phyloP scores from a whole-genome alignment of 2,113 vertebrate species.

The Rhipidura dahli region DNA sequence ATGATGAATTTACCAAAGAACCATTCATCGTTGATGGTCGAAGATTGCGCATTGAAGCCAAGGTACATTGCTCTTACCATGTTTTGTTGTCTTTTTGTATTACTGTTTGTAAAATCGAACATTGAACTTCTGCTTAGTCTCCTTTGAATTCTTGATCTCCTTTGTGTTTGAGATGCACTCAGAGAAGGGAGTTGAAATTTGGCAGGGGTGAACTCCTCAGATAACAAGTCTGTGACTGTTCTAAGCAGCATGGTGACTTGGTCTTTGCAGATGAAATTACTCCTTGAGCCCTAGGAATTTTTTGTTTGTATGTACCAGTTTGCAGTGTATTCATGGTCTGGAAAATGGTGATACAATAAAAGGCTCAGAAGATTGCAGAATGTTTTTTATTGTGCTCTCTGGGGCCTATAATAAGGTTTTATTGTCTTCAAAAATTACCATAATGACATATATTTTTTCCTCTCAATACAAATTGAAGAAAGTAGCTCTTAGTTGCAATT shows the following conservation, averaged over 20 bases:
- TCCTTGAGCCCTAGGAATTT: neutral
- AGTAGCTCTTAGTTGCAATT: neutral
- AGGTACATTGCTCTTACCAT: constrained; percentile 71
- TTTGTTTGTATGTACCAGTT: neutral
- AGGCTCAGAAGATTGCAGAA: neutral
- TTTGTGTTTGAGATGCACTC: neutral
- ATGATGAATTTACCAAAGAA: constrained; percentile 96
- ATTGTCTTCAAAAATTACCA: neutral
- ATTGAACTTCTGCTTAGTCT: neutral
- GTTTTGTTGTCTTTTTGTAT: neutral
- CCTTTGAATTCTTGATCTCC: neutral
- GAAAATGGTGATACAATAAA: neutral
- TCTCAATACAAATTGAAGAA: neutral
- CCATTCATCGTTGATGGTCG: constrained; percentile 88
- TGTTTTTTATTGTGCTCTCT: neutral
- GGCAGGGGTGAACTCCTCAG: neutral
- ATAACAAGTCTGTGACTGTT: neutral
- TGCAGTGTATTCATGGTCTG: neutral
- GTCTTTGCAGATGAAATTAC: neutral
- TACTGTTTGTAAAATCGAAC: neutral
- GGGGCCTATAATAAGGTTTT: neutral
- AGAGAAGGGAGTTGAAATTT: neutral
- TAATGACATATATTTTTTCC: neutral
- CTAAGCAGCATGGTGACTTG: neutral
- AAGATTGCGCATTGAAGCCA: constrained; percentile 93